These are phyloP conservation scores for Megalopta genalis DNA, from an alignment of 1,140 invertebrate species.

Conservation along the genomic window DNA sequence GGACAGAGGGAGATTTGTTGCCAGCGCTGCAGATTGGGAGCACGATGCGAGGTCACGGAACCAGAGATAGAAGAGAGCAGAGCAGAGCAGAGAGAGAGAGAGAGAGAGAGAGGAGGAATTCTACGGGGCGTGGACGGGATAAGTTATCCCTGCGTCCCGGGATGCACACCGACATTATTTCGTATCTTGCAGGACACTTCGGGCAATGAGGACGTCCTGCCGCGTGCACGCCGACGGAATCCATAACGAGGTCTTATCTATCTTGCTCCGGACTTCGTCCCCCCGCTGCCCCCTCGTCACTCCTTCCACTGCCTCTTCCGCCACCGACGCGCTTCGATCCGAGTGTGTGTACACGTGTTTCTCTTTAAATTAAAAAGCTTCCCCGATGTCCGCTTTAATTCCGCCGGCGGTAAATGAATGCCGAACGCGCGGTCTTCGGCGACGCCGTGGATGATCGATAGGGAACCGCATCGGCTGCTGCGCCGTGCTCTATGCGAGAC, in stretches of 20 bases:
- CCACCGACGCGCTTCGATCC: neutral
- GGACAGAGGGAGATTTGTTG: conserved; percentile 48
- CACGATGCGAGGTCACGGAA: conserved; percentile 58
- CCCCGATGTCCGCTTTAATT: neutral
- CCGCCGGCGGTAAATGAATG: neutral
- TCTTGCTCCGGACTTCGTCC: conserved; percentile 58
- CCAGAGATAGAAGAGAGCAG: conserved; percentile 53
- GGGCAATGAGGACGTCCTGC: conserved; percentile 74
- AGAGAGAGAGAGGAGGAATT: conserved; percentile 49
- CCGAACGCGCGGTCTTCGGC: neutral
- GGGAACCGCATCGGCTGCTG: neutral
- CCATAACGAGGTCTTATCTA: conserved; percentile 72
- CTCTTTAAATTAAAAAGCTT: conserved; percentile 21
- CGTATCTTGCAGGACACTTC: conserved; percentile 72
- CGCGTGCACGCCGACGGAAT: conserved; percentile 64
- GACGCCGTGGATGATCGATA: neutral
- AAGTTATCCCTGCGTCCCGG: conserved; percentile 68
- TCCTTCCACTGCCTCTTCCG: too few species aligned
- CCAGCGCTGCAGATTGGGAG: conserved; percentile 57
- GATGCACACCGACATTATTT: conserved; percentile 69
- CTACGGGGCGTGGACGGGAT: conserved; percentile 69
- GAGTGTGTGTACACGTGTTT: conserved; percentile 10
- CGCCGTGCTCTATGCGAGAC: too few species aligned
- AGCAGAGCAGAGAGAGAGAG: too few species aligned
- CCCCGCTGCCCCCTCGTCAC: neutral